Evolutionary conservation across 2,113 vertebrate genomes (phyloP), one percentile per base, ranked within the genome.

Genomic region (Elaphurus davidianus): DNA sequence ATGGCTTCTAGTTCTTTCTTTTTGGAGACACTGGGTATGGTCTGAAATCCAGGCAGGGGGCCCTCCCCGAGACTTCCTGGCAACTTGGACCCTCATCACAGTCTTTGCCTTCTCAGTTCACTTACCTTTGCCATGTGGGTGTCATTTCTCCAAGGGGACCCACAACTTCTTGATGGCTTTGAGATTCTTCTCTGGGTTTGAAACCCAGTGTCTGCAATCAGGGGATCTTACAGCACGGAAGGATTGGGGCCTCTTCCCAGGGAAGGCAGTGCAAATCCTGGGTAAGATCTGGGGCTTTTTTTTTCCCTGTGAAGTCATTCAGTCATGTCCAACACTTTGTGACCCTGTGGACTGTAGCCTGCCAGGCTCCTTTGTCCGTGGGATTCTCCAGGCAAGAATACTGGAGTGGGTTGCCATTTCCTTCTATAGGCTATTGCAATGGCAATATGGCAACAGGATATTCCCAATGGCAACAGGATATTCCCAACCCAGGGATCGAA

Each of bases 1-100:
- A 74, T 91, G 47, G 84, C 83, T 87, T 91, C 91, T 30, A 45
- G 89, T 19, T 17, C 71, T 92, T 94, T 98, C 93, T 96, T 55
- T 87, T 83, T 60, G 45, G 47, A 96, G 96, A 96, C 57, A 81
- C 91, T 60, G 43, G 91, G 87, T 97, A 91, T 19, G 64, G 81
- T 67, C 95, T 95, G 91, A 90, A 85, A 89, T 74, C 64, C 81
- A 81, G 76, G 87, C 78, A 78, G 59, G 81, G 59, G n/a, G 15
- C 40, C 79, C 21, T 47, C 79, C 55, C 10, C 3, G 52, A 43
- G 64, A 71, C 36, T 13, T 17, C 30, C 54, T 0, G 47, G 88
- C 36, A 88, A n/a, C 93, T 52, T 4, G 19, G 30, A 55, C n/a
- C 33, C 17, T 23, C 23, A 0, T 25, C 10, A 47, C n/a, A 14